A percentile compares a stretch with the other conserved stretches of the same genome.
Evolutionary conservation across 2,888 invertebrate genomes (phyloP).

Genomic region (Spatulosminthurus flaviceps): DNA sequence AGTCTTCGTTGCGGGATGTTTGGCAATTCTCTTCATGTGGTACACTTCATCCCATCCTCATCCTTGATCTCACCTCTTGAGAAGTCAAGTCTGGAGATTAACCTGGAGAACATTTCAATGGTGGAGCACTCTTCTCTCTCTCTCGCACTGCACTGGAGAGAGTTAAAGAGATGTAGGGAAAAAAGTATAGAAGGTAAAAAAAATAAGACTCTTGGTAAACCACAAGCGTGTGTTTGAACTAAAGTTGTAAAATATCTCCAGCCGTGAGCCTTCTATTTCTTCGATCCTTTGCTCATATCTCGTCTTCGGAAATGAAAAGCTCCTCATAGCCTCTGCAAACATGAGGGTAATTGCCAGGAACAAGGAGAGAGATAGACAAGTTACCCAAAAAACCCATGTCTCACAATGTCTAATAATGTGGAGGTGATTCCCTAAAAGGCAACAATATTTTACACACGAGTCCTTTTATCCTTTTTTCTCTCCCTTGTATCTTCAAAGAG

Average conservation of each 20-base stretch:
- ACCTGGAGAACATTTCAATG: constrained; percentile 18
- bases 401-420: constrained; percentile 8
- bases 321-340: background rate
- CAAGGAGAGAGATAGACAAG: background rate
- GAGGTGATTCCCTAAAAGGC: constrained; percentile 18
- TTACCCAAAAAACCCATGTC: constrained; percentile 1
- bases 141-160: too few relatives aligned
- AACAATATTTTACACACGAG: constrained; percentile 14
- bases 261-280: constrained; percentile 3
- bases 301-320: constrained; percentile 3
- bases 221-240: constrained; percentile 13
- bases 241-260: constrained; percentile 9
- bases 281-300: background rate
- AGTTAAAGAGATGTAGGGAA: background rate
- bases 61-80: constrained; percentile 18
- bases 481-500: background rate
- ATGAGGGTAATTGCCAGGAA: constrained; percentile 18
- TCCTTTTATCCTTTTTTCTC: background rate
- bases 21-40: constrained; percentile 12
- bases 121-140: background rate
- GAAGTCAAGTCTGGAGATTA: constrained; percentile 18
- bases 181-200: background rate
- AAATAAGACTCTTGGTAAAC: constrained; percentile 7
- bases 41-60: constrained; percentile 3
- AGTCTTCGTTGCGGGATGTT: background rate